These are phyloP conservation scores for Pangasius larnaudii DNA, from an alignment of 2,797 vertebrate species.

Conservation along the genomic window DNA sequence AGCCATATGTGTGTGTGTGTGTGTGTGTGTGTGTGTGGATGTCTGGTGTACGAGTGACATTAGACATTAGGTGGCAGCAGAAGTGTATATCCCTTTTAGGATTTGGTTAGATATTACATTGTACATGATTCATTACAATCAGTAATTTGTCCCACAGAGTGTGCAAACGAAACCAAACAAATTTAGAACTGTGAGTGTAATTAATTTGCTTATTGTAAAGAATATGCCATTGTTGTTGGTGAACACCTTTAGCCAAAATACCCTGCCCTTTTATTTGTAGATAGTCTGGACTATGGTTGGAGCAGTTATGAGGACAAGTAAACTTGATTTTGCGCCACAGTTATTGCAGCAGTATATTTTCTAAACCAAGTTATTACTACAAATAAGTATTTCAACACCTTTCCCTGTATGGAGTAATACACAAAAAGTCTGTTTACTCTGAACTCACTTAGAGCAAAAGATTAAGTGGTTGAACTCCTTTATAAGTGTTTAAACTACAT, in stretches of 20 bases:
- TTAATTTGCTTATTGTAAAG: neutral
- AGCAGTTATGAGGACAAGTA: neutral
- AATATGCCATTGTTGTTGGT: neutral
- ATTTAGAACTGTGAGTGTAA: neutral
- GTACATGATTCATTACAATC: neutral
- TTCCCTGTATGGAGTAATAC: neutral
- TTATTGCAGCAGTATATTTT: neutral
- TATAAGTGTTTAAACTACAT: neutral
- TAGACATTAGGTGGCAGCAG: slow-evolving; percentile 5
- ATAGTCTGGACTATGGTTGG: neutral
- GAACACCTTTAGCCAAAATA: neutral
- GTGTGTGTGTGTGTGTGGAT: neutral
- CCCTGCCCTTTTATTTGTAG: neutral
- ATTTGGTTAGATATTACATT: neutral
- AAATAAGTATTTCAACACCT: neutral
- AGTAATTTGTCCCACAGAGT: neutral
- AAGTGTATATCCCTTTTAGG: neutral
- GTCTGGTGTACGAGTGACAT: too few species aligned
- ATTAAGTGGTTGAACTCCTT: neutral
- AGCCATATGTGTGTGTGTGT: neutral
- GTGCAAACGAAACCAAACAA: neutral
- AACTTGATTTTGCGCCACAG: neutral
- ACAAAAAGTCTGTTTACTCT: neutral
- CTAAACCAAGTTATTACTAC: neutral
- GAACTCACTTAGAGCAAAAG: neutral